These are phyloP conservation scores for Mormyrus iriodes DNA, from an alignment of 2,113 vertebrate species.

Conservation along the genomic window DNA sequence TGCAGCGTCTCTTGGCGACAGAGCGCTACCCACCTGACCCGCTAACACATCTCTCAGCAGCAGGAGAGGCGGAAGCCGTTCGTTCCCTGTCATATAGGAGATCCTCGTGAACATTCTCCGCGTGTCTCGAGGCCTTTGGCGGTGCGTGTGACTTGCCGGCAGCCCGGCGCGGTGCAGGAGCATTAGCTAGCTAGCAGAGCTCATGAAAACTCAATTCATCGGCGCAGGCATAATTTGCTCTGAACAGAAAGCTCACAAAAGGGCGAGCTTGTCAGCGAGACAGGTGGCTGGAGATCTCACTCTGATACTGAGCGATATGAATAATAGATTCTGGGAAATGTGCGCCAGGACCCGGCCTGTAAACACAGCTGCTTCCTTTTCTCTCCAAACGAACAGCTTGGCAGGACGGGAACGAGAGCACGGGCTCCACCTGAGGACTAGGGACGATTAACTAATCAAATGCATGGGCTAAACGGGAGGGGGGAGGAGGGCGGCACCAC, in stretches of 20 bases:
- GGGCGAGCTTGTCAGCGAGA: conserved; percentile 99
- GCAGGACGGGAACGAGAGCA: conserved; percentile 89
- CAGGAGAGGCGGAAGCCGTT: background rate
- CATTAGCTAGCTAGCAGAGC: conserved; percentile 84
- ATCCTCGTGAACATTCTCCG: conserved; percentile 81
- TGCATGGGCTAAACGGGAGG: conserved; percentile 62
- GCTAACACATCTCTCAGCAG: background rate
- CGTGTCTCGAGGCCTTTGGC: conserved; percentile 76
- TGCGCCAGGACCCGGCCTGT: conserved; percentile 99
- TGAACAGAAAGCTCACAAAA: conserved; percentile 99
- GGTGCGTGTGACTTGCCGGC: conserved; percentile 58
- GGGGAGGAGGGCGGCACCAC: conserved; percentile 43
- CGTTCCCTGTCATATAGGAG: background rate
- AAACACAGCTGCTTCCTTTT: conserved; percentile 99
- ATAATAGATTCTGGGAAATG: conserved; percentile 99
- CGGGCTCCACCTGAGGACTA: conserved; percentile 96
- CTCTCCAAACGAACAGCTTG: conserved; percentile 99
- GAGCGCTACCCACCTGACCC: background rate
- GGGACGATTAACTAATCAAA: conserved; percentile 74
- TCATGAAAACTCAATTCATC: conserved; percentile 99
- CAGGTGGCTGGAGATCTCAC: conserved; percentile 99
- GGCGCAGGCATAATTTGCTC: conserved; percentile 99
- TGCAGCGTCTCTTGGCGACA: background rate
- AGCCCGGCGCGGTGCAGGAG: conserved; percentile 79
- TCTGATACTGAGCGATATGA: conserved; percentile 99